Percentiles rank a stretch among this genome's conserved stretches.
These are phyloP conservation scores for Byasa hedistus DNA, from an alignment of 2,888 invertebrate species.

Conservation along the genomic window DNA sequence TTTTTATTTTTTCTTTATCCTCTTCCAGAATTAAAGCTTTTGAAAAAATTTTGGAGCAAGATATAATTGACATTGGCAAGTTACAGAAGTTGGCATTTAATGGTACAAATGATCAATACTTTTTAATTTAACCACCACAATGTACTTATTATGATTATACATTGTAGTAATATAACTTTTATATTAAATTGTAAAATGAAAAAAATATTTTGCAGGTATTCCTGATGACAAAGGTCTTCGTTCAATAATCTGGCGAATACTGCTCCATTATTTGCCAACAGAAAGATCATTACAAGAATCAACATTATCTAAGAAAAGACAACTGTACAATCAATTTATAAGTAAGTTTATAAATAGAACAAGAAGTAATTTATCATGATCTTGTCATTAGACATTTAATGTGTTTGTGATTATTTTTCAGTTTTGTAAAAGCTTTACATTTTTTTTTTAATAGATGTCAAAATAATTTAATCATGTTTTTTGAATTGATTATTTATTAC, in stretches of 20 bases:
- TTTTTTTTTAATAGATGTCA: background rate
- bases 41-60: conserved; percentile 84
- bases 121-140: conserved; percentile 5
- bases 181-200: background rate
- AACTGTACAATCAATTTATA: conserved; percentile 90
- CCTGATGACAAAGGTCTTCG: conserved; percentile 92
- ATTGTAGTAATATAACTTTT: background rate
- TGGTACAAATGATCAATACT: conserved; percentile 75
- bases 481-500: background rate
- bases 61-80: conserved; percentile 84
- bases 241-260: conserved; percentile 92
- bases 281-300: conserved; percentile 84
- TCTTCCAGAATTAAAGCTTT: conserved; percentile 88
- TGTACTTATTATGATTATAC: background rate
- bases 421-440: background rate
- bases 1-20: conserved; percentile 30
- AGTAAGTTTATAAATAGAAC: conserved; percentile 67
- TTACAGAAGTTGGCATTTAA: conserved; percentile 88
- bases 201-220: conserved; percentile 81
- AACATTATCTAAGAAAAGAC: conserved; percentile 86
- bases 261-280: conserved; percentile 91
- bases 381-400: background rate
- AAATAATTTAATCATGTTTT: background rate
- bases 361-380: no score
- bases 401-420: background rate